Percentiles rank a stretch among this genome's conserved stretches.
phyloP scores from a whole-genome alignment of 1,140 invertebrate genomes.

The Mylabris phalerata region DNA sequence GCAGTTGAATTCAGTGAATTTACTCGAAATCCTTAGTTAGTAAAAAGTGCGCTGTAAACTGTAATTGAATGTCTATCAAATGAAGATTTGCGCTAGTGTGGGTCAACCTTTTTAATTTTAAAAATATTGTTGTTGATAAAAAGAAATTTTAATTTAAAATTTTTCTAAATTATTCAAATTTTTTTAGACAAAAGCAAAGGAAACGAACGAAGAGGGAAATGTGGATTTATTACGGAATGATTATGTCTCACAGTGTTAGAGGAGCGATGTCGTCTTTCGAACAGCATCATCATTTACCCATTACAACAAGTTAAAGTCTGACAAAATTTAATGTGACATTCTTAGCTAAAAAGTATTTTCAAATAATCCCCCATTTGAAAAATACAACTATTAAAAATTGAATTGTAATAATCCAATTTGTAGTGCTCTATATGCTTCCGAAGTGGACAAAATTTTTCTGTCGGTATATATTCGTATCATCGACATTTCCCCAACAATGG shows the following conservation, averaged over 20 bases:
- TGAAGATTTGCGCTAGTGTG: no score
- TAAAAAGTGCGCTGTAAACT: no score
- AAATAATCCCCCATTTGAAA: conserved; percentile 4
- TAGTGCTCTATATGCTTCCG: neutral
- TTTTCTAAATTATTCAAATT: no score
- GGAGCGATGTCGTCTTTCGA: neutral
- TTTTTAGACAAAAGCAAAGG: no score
- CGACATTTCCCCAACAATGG: neutral
- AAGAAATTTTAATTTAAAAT: no score
- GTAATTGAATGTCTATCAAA: no score
- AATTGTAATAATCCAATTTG: neutral
- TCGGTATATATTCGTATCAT: no score
- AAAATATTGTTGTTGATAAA: no score
- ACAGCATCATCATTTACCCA: conserved; percentile 15
- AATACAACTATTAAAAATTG: conserved; percentile 5
- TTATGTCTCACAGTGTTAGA: conserved; percentile 4
- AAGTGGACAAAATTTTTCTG: neutral
- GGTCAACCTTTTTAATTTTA: no score
- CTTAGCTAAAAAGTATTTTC: conserved; percentile 1
- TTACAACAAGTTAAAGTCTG: conserved; percentile 7
- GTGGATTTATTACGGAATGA: conserved; percentile 10
- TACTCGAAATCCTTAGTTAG: no score
- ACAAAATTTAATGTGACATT: conserved; percentile 3
- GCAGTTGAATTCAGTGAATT: no score
- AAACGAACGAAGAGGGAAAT: no score